A percentile compares a stretch with the other conserved stretches of the same genome.
Evolutionary conservation across 2,888 invertebrate species (phyloP).

Genomic region (Ctena decussata): DNA sequence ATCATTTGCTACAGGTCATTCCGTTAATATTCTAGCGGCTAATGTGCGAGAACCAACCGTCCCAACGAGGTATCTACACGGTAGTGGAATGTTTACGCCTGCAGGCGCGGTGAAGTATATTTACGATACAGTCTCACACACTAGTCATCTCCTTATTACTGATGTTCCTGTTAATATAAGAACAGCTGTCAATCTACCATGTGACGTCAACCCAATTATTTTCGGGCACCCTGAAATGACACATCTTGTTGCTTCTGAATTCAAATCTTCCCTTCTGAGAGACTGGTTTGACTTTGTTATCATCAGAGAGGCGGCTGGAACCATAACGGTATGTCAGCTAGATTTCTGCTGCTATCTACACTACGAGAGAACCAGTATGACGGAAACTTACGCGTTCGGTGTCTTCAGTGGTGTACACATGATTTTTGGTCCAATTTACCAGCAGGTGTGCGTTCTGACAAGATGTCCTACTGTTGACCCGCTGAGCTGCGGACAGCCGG

Average conservation of each 20-base stretch:
- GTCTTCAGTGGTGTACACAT: conserved; percentile 77
- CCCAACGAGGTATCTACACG: conserved; percentile 87
- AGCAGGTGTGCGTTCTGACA: conserved; percentile 74
- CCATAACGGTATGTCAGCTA: conserved; percentile 66
- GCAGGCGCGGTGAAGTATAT: conserved; percentile 58
- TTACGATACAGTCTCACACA: conserved; percentile 44
- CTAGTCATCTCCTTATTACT: conserved; percentile 61
- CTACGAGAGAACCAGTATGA: conserved; percentile 41
- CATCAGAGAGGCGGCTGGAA: conserved; percentile 16
- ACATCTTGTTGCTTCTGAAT: conserved; percentile 54
- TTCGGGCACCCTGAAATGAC: conserved; percentile 62
- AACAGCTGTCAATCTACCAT: not conserved
- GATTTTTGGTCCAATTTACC: conserved; percentile 70
- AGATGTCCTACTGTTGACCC: conserved; percentile 62
- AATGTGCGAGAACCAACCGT: conserved; percentile 90
- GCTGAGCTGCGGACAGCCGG: conserved; percentile 65
- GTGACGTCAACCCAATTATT: conserved; percentile 46
- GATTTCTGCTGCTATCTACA: conserved; percentile 69
- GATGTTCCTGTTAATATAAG: conserved; percentile 35
- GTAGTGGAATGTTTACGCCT: conserved; percentile 91
- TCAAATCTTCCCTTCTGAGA: not conserved
- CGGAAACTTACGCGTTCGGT: conserved; percentile 74
- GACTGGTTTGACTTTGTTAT: not conserved
- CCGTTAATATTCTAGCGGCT: conserved; percentile 91
- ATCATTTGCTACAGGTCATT: conserved; percentile 90